phyloP scores from a whole-genome alignment of 2,888 invertebrate genomes.

The Hydrotaea diabolus region DNA sequence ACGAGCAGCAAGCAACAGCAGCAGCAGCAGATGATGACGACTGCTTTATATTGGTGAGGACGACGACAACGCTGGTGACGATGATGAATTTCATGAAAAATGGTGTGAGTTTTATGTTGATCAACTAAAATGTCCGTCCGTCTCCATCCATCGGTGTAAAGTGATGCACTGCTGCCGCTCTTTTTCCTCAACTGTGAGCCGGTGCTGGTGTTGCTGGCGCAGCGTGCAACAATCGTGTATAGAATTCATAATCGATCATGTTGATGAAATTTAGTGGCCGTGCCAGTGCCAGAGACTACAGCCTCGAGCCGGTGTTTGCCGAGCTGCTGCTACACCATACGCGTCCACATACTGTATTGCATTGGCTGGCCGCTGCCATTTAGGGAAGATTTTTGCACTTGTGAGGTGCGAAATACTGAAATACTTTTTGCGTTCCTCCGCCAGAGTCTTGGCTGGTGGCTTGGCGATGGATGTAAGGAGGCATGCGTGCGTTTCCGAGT shows the following conservation, averaged over 20 bases:
- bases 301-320: neutral
- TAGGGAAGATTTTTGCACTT: slow-evolving; percentile 63
- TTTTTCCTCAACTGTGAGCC: slow-evolving; percentile 23
- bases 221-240: slow-evolving; percentile 70
- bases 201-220: slow-evolving; percentile 63
- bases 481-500: neutral
- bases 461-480: too few species aligned
- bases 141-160: neutral
- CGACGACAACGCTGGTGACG: slow-evolving; percentile 2
- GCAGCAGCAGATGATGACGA: slow-evolving; percentile 59
- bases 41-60: neutral
- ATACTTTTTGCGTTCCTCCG: slow-evolving; percentile 37
- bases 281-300: neutral
- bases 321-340: slow-evolving; percentile 44
- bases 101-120: slow-evolving; percentile 46
- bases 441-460: too few species aligned
- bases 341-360: neutral
- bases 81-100: slow-evolving; percentile 43
- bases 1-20: slow-evolving; percentile 36
- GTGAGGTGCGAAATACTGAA: slow-evolving; percentile 66
- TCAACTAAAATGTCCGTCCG: slow-evolving; percentile 16
- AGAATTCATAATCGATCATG: slow-evolving; percentile 75
- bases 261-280: slow-evolving; percentile 11
- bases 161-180: neutral
- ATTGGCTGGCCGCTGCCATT: slow-evolving; percentile 52